Percentiles rank a stretch among this genome's conserved stretches.
These are phyloP conservation scores for Drosophila grimshawi DNA, from an alignment of 1,140 invertebrate genomes.

Conservation along the genomic window DNA sequence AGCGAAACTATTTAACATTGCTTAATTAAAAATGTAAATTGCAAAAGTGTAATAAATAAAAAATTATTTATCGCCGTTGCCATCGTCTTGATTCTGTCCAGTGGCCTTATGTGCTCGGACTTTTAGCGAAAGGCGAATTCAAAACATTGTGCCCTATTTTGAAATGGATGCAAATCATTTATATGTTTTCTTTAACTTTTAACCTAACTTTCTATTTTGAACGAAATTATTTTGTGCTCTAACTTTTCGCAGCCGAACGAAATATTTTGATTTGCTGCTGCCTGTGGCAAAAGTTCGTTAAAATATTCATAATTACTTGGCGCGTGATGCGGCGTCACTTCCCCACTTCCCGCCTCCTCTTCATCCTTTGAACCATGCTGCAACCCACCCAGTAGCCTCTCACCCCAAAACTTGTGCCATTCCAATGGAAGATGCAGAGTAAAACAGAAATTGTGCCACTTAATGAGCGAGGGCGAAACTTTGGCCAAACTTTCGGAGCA, in stretches of 20 bases:
- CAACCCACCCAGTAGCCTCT: conserved; percentile 10
- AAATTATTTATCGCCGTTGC: conserved; percentile 56
- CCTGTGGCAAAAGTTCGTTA: conserved; percentile 82
- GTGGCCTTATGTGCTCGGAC: conserved; percentile 15
- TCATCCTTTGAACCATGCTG: neutral
- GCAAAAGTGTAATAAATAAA: conserved; percentile 58
- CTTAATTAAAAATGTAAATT: conserved; percentile 73
- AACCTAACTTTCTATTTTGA: conserved; percentile 48
- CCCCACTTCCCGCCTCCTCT: neutral
- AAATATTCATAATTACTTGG: conserved; percentile 83
- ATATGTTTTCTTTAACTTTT: conserved; percentile 43
- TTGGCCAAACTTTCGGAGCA: conserved; percentile 62
- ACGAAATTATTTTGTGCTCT: conserved; percentile 69
- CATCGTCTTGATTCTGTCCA: neutral
- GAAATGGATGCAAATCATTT: conserved; percentile 55
- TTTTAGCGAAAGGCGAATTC: conserved; percentile 5
- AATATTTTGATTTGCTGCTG: conserved; percentile 82
- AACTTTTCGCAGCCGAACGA: conserved; percentile 74
- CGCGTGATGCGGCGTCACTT: conserved; percentile 78
- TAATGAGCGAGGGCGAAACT: conserved; percentile 77
- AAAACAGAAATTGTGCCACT: conserved; percentile 79
- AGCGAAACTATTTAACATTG: conserved; percentile 56
- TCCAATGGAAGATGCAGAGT: conserved; percentile 63
- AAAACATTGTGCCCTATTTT: conserved; percentile 29
- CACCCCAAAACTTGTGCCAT: conserved; percentile 4